Conservation (phyloP, 2,888 invertebrate genomes). For the Sympetrum striolatum region DNA sequence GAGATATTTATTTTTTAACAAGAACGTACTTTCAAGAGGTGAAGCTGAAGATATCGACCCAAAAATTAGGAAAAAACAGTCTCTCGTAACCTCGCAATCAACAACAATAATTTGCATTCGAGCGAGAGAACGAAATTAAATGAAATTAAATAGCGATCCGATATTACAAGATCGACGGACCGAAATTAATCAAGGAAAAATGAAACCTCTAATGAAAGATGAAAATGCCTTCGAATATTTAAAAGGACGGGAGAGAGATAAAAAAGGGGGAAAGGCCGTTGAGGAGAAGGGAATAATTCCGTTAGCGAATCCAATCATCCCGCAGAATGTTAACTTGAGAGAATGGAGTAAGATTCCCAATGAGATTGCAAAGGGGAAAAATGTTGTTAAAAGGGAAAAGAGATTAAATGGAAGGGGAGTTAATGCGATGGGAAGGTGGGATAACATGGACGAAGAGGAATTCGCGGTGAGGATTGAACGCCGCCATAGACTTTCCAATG, state of each 20-base stretch:
- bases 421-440: neutral
- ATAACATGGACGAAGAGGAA: neutral
- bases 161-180: neutral
- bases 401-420: neutral
- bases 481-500: too few relatives aligned
- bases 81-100: too few relatives aligned
- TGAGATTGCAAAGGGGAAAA: neutral
- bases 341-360: neutral
- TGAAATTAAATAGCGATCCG: neutral
- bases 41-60: too few relatives aligned
- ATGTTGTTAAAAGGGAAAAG: neutral
- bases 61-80: too few relatives aligned
- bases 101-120: too few relatives aligned
- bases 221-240: too few relatives aligned
- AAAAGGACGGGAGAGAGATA: neutral
- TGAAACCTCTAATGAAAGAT: too few relatives aligned
- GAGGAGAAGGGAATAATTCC: neutral
- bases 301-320: conserved; percentile 1
- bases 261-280: neutral
- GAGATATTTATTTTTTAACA: too few relatives aligned
- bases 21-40: too few relatives aligned
- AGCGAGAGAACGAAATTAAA: neutral
- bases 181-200: neutral
- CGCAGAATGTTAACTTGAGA: neutral
- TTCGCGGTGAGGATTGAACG: too few relatives aligned